Percentiles rank a stretch among this genome's conserved stretches.
Conservation (phyloP, 2,888 invertebrate genomes). For the Xestia rhomboidea region DNA sequence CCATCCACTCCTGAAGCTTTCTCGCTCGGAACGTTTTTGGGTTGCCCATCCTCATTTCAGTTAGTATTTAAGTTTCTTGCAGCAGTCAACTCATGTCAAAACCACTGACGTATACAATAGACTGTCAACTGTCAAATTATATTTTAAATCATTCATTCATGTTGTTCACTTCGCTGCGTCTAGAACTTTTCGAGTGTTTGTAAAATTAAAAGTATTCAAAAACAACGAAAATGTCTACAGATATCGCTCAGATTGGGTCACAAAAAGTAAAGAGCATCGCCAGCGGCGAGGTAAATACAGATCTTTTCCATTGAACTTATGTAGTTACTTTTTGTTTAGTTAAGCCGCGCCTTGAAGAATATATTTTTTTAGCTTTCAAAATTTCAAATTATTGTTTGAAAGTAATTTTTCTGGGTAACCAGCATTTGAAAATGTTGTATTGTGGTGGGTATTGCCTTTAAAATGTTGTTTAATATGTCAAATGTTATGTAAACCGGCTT, state of each 20-base stretch:
- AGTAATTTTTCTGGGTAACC: neutral
- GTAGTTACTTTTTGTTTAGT: slow-evolving; percentile 2
- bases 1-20: too few species aligned
- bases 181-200: slow-evolving; percentile 31
- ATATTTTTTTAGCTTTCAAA: slow-evolving; percentile 6
- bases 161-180: slow-evolving; percentile 47
- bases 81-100: too few species aligned
- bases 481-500: slow-evolving; percentile 25
- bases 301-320: neutral
- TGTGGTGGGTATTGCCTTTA: neutral
- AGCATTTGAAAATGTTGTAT: neutral
- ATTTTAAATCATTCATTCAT: slow-evolving; percentile 52
- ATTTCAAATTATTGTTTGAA: slow-evolving; percentile 12
- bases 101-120: too few species aligned
- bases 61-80: too few species aligned
- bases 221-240: slow-evolving; percentile 72
- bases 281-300: slow-evolving; percentile 80
- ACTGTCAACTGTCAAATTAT: neutral
- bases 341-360: neutral
- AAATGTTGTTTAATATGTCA: slow-evolving; percentile 2
- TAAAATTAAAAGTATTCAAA: slow-evolving; percentile 42
- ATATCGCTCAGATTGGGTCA: slow-evolving; percentile 80
- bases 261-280: slow-evolving; percentile 84
- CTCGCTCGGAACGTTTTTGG: too few species aligned
- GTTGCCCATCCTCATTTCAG: too few species aligned